phyloP scores from a whole-genome alignment of 1,140 invertebrate genomes.

The Radopholus similis region DNA sequence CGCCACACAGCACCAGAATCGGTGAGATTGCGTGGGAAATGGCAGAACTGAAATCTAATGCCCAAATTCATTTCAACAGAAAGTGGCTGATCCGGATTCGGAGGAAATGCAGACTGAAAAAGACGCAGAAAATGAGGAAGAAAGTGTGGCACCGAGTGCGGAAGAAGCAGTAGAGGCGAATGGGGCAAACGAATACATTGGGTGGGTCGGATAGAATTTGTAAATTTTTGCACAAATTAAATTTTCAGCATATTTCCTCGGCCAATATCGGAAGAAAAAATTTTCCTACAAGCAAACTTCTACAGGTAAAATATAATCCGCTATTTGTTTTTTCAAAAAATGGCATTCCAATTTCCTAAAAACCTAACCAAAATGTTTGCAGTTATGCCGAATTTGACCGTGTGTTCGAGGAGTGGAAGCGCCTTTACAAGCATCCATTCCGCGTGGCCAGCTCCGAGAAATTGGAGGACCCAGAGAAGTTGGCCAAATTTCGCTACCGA shows the following conservation, averaged over 20 bases:
- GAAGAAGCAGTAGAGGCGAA: not conserved
- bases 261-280: not conserved
- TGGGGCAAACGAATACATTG: not conserved
- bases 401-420: slow-evolving; percentile 46
- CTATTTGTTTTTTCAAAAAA: no score
- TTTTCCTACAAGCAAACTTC: not conserved
- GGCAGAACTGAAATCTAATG: no score
- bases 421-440: slow-evolving; percentile 42
- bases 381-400: slow-evolving; percentile 39
- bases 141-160: no score
- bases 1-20: no score
- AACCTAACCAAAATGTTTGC: not conserved
- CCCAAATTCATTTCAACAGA: no score
- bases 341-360: not conserved
- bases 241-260: not conserved
- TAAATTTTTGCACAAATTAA: not conserved
- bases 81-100: no score
- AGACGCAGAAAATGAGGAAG: no score
- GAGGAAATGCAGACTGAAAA: no score
- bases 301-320: no score
- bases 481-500: slow-evolving; percentile 40
- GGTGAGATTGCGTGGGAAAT: no score
- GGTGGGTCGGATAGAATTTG: not conserved
- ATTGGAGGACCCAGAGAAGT: slow-evolving; percentile 28
- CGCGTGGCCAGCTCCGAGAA: slow-evolving; percentile 49